Conservation (phyloP, 2,797 vertebrate species). For the Spondyliosoma cantharus region DNA sequence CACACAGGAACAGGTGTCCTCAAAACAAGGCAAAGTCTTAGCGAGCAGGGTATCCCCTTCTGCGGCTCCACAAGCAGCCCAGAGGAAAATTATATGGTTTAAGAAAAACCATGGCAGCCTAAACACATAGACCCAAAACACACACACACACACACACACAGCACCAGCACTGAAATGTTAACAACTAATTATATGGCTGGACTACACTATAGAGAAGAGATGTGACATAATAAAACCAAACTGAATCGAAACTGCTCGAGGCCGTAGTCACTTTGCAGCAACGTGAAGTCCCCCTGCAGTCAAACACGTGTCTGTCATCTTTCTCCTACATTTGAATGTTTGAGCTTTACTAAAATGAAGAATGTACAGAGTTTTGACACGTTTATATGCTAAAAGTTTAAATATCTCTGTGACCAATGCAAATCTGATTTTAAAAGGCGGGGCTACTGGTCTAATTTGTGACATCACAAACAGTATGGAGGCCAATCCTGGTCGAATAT, state of each 20-base stretch:
- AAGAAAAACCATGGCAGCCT: conserved; percentile 75
- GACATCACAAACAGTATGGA: too few species aligned
- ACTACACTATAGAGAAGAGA: conserved; percentile 48
- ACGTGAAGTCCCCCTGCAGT: too few species aligned
- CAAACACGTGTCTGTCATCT: too few species aligned
- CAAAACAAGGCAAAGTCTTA: conserved; percentile 66
- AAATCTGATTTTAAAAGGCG: too few species aligned
- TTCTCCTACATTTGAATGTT: too few species aligned
- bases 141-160: conserved; percentile 41
- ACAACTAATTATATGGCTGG: conserved; percentile 64
- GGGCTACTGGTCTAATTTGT: too few species aligned
- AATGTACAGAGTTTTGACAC: too few species aligned
- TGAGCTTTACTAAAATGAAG: too few species aligned
- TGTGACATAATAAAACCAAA: conserved; percentile 52
- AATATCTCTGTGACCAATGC: too few species aligned
- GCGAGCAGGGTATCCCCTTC: conserved; percentile 58
- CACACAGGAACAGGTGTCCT: conserved; percentile 79
- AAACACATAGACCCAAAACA: conserved; percentile 73
- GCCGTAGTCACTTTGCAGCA: background rate
- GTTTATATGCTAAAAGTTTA: too few species aligned
- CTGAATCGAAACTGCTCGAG: conserved; percentile 8
- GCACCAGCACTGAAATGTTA: conserved; percentile 53
- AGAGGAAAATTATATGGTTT: conserved; percentile 77
- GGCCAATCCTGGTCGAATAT: too few species aligned
- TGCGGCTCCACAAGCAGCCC: conserved; percentile 57